Evolutionary conservation across 2,797 vertebrate genomes (phyloP).

Genomic region (Gymnothorax reevesii): DNA sequence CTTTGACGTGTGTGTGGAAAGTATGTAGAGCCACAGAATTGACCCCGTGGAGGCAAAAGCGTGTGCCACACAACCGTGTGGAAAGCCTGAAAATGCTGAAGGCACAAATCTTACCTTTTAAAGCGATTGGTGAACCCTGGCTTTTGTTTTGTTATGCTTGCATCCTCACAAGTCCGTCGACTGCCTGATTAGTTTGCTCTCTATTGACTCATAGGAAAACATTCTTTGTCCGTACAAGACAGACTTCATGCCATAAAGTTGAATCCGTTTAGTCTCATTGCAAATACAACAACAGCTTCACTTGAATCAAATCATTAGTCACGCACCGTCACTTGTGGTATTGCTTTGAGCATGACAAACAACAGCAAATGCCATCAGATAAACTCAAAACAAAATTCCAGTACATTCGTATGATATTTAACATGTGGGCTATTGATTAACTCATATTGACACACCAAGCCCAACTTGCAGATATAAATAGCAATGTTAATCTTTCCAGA

Average conservation of each 20-base stretch:
- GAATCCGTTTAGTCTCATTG: not conserved
- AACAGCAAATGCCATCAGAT: not conserved
- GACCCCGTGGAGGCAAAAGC: not conserved
- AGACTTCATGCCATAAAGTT: not conserved
- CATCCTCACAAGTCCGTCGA: not conserved
- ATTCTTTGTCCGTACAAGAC: not conserved
- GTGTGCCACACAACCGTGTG: not conserved
- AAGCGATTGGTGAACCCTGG: not conserved
- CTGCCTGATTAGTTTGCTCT: not conserved
- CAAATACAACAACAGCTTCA: not conserved
- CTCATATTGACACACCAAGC: not conserved
- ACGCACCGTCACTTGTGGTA: not conserved
- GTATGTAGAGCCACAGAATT: slow-evolving; percentile 51
- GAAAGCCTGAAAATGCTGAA: not conserved
- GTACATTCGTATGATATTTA: not conserved
- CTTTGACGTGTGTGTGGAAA: slow-evolving; percentile 62
- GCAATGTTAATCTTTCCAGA: not conserved
- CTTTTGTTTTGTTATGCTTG: not conserved
- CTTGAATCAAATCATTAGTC: not conserved
- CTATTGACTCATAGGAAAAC: not conserved
- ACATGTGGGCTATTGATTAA: not conserved
- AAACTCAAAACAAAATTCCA: not conserved
- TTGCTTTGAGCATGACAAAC: not conserved
- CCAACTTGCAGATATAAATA: not conserved
- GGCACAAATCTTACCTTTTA: not conserved